A percentile compares a stretch with the other conserved stretches of the same genome.
phyloP scores from a whole-genome alignment of 2,797 vertebrate species.

The Echeneis naucrates region DNA sequence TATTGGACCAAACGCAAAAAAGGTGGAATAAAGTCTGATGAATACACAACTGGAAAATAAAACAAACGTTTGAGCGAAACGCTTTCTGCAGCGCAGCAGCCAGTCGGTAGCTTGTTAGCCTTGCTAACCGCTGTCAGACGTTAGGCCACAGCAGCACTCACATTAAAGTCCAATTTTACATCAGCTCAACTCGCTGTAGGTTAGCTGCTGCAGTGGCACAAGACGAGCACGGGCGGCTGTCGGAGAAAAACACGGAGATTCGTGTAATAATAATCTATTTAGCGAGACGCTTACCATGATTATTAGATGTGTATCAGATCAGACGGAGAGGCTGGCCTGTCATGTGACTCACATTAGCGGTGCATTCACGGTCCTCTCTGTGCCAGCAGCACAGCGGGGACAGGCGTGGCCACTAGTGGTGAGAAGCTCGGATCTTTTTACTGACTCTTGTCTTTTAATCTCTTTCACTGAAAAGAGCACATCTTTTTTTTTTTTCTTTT shows the following conservation, averaged over 20 bases:
- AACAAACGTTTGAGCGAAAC: neutral
- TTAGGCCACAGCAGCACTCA: slow-evolving; percentile 58
- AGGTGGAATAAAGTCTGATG: accelerated
- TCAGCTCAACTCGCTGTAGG: neutral
- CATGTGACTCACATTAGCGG: slow-evolving; percentile 69
- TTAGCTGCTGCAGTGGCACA: neutral
- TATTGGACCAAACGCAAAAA: neutral
- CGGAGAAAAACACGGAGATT: neutral
- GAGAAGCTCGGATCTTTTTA: too few relatives aligned
- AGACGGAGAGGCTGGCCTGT: slow-evolving; percentile 54
- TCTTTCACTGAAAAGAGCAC: too few relatives aligned
- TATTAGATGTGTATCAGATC: slow-evolving; percentile 40
- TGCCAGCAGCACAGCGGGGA: neutral
- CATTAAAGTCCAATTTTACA: neutral
- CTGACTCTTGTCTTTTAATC: too few relatives aligned
- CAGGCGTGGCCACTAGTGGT: slow-evolving; percentile 44
- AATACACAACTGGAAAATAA: too few relatives aligned
- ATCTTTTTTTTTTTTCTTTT: too few relatives aligned
- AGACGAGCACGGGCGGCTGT: neutral
- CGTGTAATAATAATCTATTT: accelerated
- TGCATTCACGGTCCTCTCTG: slow-evolving; percentile 42
- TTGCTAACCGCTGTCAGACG: slow-evolving; percentile 52
- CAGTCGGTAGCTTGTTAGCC: slow-evolving; percentile 41
- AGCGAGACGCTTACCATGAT: slow-evolving; percentile 68
- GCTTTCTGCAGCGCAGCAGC: neutral